Percentiles rank a stretch among this genome's conserved stretches.
Conservation (phyloP, 2,113 vertebrate genomes). For the Aix galericulata region DNA sequence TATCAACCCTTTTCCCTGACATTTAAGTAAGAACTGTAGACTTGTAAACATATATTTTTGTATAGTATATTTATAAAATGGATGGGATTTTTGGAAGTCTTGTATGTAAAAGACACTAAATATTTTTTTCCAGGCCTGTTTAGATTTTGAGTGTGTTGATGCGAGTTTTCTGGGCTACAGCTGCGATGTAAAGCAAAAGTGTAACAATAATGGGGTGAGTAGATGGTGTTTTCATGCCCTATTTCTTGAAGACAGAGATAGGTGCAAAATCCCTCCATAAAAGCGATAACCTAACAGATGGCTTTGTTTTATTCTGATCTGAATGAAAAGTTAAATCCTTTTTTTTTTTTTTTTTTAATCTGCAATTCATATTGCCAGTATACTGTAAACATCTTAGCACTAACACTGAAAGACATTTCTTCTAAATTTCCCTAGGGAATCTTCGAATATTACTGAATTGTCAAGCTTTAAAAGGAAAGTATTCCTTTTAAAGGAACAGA, state of each 20-base stretch:
- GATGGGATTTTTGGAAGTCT: neutral
- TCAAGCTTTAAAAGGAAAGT: neutral
- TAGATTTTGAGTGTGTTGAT: slow-evolving; percentile 80
- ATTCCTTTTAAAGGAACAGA: neutral
- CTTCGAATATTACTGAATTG: neutral
- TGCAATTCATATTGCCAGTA: neutral
- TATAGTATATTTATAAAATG: neutral
- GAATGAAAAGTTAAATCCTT: neutral
- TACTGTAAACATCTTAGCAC: neutral
- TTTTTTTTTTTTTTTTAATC: neutral
- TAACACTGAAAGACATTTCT: neutral
- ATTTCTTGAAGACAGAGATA: neutral
- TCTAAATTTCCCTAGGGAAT: neutral
- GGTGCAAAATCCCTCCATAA: neutral
- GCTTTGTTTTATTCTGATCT: neutral
- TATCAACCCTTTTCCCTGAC: neutral
- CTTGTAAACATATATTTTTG: neutral
- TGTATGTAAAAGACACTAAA: neutral
- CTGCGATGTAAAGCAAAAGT: slow-evolving; percentile 79
- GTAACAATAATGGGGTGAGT: slow-evolving; percentile 81
- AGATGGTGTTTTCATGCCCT: neutral
- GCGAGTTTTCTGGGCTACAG: slow-evolving; percentile 75
- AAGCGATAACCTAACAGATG: neutral
- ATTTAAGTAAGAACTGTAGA: neutral
- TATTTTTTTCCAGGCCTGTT: slow-evolving; percentile 77